phyloP scores from a whole-genome alignment of 2,113 vertebrate genomes.

The Xyliphius kryptos region DNA sequence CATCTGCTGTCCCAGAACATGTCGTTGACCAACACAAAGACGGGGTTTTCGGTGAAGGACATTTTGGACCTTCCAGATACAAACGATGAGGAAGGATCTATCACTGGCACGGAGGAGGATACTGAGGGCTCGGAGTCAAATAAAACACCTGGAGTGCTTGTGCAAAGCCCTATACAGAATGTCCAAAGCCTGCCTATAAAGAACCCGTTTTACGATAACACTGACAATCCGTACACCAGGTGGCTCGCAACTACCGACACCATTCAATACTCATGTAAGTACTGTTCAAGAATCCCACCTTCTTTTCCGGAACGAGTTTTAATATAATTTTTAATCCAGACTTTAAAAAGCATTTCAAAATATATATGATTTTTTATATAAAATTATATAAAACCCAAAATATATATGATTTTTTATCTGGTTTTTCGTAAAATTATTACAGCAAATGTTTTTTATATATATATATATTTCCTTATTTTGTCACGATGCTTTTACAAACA shows the following conservation, averaged over 20 bases:
- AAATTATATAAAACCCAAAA: too few species aligned
- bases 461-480: too few species aligned
- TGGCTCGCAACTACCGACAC: constrained; percentile 96
- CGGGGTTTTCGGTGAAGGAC: constrained; percentile 98
- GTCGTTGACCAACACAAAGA: constrained; percentile 99
- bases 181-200: constrained; percentile 89
- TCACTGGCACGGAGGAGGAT: constrained; percentile 88
- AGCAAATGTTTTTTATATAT: too few species aligned
- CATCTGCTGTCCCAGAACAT: constrained; percentile 77
- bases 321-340: too few species aligned
- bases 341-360: too few species aligned
- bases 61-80: constrained; percentile 98
- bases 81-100: constrained; percentile 95
- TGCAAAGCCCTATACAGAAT: constrained; percentile 81
- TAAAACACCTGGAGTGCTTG: constrained; percentile 82
- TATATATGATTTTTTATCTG: too few species aligned
- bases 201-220: constrained; percentile 93
- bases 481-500: too few species aligned
- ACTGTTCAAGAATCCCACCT: too few species aligned
- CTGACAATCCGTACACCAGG: constrained; percentile 95
- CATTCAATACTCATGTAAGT: constrained; percentile 98
- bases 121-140: constrained; percentile 81
- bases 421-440: too few species aligned
- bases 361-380: too few species aligned
- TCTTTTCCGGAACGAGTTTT: too few species aligned